Conservation (phyloP, 2,888 invertebrate genomes). For the Erpobdella octoculata region DNA sequence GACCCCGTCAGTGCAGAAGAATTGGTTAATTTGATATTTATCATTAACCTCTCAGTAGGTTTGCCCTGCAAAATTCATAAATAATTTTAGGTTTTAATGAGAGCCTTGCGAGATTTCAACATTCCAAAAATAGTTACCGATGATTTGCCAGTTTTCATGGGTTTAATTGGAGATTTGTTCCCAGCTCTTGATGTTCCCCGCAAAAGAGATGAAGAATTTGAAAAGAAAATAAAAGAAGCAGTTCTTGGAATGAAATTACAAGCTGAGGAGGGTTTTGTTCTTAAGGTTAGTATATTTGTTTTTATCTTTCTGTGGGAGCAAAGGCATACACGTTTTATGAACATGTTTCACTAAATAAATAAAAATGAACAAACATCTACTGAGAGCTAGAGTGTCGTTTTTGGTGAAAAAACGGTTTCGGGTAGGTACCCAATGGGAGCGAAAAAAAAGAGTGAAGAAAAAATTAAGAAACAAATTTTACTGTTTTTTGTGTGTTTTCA, state of each 20-base stretch:
- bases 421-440: too few species aligned
- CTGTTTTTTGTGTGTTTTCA: too few species aligned
- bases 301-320: too few species aligned
- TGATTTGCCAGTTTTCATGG: conserved; percentile 91
- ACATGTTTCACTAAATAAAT: too few species aligned
- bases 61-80: too few species aligned
- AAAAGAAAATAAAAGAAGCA: conserved; percentile 77
- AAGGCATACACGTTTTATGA: too few species aligned
- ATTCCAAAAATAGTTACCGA: conserved; percentile 90
- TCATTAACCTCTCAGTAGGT: too few species aligned
- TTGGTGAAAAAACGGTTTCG: too few species aligned
- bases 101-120: conserved; percentile 88
- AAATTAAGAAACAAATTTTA: too few species aligned
- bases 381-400: too few species aligned
- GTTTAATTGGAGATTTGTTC: conserved; percentile 87
- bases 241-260: conserved; percentile 79
- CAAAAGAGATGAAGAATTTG: conserved; percentile 81
- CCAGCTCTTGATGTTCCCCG: conserved; percentile 90
- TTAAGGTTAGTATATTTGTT: conserved; percentile 62
- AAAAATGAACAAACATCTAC: too few species aligned
- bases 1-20: conserved; percentile 91
- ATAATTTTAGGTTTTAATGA: conserved; percentile 68
- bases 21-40: conserved; percentile 68
- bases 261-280: conserved; percentile 88
- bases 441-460: too few species aligned